Evolutionary conservation across 2,797 vertebrate species (phyloP), one percentile per base, ranked within the genome.

Genomic region (Betta splendens): DNA sequence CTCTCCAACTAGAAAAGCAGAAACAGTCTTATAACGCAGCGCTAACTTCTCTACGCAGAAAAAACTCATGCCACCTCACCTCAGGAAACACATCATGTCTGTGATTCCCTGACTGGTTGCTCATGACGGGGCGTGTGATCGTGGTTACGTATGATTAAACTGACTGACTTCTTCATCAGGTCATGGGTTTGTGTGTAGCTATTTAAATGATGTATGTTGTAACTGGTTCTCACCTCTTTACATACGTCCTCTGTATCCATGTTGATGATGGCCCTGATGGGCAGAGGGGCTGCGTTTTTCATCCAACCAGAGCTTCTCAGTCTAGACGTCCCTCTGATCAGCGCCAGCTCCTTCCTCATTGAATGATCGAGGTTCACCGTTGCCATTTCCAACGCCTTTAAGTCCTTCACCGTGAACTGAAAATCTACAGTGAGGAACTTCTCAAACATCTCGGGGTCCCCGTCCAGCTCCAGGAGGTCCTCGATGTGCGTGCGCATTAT

Each of bases 361-460:
- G 94, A 93, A 9, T 86, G 90, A 64, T 98, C 93, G 72, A 98
- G 69, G 62, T 96, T 98, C 45, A 98, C 93, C 0, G 93, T 96
- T 3, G 67, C 89, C 0, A 15, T 46, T 4, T 93, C 76, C 11
- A 94, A 72, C 1, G 3, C 43, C 20, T 77, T 83, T 0, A 94
- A 73, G 20, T 96, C 91, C 0, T 47, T 59, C 1, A 93, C 55
- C 0, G 85, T 91, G 73, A 98, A 96, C 2, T 66, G 80, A 37
- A 95, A 98, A 55, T 96, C 91, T 1, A 71, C 59, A 7, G 4
- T 87, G 29, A 98, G 90, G 54, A 98, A 94, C 5, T 13, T 81
- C 48, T 92, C 91, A 56, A 98, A 98, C 22, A 95, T 85, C 73
- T 97, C 95, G 0, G 95, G 93, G 29, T 98, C 95, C 0, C 85